Evolutionary conservation across 2,113 vertebrate species (phyloP).

Genomic region (human): GRCh38 chr2:54611501-54612000

Average conservation of each 20-base stretch:
- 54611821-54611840: not conserved
- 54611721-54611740: constrained; percentile 23
- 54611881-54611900: not conserved
- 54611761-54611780: not conserved
- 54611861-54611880: not conserved
- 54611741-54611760: not conserved
- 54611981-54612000: not conserved
- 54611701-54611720: not conserved
- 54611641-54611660: not conserved
- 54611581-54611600: not conserved
- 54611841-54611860: not conserved
- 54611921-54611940: not conserved
- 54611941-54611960: not conserved
- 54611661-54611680: not conserved
- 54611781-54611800: not conserved
- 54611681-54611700: not conserved
- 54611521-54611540: not conserved
- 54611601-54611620: not conserved
- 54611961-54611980: not conserved
- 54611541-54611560: not conserved
- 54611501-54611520: constrained; percentile 47
- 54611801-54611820: not conserved
- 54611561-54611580: not conserved
- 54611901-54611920: not conserved
- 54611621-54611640: not conserved